phyloP scores from a whole-genome alignment of 2,797 vertebrate species.

The Gymnocypris eckloni region DNA sequence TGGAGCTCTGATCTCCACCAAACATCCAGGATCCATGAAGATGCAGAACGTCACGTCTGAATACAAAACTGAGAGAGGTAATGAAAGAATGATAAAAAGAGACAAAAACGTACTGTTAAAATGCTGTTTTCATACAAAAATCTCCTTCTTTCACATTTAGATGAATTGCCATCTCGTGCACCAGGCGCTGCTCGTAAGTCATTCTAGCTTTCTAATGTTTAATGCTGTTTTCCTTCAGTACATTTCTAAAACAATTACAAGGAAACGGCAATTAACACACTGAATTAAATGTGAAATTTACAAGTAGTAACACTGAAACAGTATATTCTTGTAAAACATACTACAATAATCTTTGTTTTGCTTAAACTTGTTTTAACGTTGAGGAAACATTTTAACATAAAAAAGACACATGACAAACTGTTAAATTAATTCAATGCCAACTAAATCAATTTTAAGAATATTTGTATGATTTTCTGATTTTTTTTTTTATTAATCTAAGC shows the following conservation, averaged over 20 bases:
- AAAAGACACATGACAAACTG: not conserved
- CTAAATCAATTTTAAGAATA: not conserved
- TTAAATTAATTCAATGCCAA: no score
- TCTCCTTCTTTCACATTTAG: not conserved
- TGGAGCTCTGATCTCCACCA: constrained; percentile 91
- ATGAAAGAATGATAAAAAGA: not conserved
- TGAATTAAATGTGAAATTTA: no score
- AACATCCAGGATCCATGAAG: constrained; percentile 77
- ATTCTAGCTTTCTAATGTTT: no score
- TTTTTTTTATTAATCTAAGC: not conserved
- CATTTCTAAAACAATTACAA: no score
- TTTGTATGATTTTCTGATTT: not conserved
- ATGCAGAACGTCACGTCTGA: constrained; percentile 81
- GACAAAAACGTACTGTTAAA: not conserved
- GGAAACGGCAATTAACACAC: no score
- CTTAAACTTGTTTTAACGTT: no score
- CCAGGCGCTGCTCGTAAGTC: not conserved
- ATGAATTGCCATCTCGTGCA: fast-evolving
- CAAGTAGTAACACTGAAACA: no score
- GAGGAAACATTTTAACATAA: no score
- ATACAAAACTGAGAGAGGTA: not conserved
- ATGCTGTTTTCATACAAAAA: not conserved
- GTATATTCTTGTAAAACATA: no score
- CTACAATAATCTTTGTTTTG: no score
- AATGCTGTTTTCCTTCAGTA: no score